These are phyloP conservation scores for Cyphotilapia sp. DNA, from an alignment of 2,113 vertebrate genomes.

Conservation along the genomic window DNA sequence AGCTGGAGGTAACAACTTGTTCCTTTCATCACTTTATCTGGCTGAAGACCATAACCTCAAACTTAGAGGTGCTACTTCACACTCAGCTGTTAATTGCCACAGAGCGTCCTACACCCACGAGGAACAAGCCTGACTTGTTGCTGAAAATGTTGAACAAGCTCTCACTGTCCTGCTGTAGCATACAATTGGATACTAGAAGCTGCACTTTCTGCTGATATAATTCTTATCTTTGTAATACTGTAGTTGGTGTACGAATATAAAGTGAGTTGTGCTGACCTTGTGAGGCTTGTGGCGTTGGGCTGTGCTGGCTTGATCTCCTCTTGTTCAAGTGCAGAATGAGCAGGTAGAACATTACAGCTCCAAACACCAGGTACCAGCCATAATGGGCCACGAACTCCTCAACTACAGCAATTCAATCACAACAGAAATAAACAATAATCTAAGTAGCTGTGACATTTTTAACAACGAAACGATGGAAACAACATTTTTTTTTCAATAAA, in stretches of 20 bases:
- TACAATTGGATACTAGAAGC: not conserved
- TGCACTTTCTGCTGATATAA: accelerated
- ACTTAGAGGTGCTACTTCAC: not conserved
- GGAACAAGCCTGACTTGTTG: not conserved
- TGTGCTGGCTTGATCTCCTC: not conserved
- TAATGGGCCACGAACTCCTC: not conserved
- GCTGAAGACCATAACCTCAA: not conserved
- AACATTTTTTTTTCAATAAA: not conserved
- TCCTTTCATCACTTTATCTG: not conserved
- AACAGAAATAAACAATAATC: not conserved
- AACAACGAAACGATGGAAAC: not conserved
- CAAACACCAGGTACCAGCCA: not conserved
- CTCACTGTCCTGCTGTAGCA: not conserved
- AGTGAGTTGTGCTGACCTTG: not conserved
- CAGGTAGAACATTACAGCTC: not conserved
- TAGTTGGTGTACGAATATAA: not conserved
- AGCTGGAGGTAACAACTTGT: not conserved
- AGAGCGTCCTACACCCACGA: not conserved
- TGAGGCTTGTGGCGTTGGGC: not conserved
- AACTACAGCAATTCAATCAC: not conserved
- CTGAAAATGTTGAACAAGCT: not conserved
- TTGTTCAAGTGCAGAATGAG: not conserved
- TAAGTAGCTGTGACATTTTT: accelerated
- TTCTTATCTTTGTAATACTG: not conserved
- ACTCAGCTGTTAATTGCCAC: not conserved